Percentiles rank a stretch among this genome's conserved stretches.
phyloP scores from a whole-genome alignment of 2,797 vertebrate species.

The Hypotaenidia philippensis region DNA sequence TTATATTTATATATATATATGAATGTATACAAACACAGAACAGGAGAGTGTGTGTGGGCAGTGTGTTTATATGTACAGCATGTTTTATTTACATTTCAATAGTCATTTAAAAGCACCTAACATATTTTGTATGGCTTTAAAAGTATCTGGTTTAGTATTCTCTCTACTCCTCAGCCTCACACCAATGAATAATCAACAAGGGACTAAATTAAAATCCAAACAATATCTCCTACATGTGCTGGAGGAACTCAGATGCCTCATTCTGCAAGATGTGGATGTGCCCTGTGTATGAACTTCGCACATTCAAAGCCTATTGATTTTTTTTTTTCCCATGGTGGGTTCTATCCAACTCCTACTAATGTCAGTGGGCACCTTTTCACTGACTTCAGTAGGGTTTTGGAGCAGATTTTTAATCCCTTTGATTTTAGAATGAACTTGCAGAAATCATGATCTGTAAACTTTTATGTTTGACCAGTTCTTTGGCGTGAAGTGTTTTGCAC shows the following conservation, averaged over 20 bases:
- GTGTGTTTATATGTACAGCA: background rate
- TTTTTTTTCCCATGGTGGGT: background rate
- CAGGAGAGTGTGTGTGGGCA: background rate
- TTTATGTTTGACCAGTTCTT: background rate
- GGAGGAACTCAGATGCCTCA: background rate
- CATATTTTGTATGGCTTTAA: background rate
- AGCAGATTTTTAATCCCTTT: background rate
- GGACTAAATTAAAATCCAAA: slow-evolving; percentile 54
- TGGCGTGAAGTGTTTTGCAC: background rate
- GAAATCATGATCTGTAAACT: background rate
- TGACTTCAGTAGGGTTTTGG: background rate
- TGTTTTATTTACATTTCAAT: background rate
- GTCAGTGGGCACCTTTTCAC: background rate
- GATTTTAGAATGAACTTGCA: background rate
- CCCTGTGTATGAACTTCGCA: slow-evolving; percentile 18
- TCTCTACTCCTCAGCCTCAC: background rate
- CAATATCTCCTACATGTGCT: slow-evolving; percentile 1
- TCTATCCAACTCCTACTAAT: background rate
- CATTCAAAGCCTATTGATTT: background rate
- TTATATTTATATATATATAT: background rate
- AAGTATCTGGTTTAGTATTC: slow-evolving; percentile 28
- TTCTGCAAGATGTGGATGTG: slow-evolving; percentile 41
- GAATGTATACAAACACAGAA: background rate
- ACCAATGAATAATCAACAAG: slow-evolving; percentile 38
- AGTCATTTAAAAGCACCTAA: background rate